A percentile compares a stretch with the other conserved stretches of the same genome.
These are phyloP conservation scores for Plutella xylostella DNA, from an alignment of 2,888 invertebrate genomes.

Conservation along the genomic window DNA sequence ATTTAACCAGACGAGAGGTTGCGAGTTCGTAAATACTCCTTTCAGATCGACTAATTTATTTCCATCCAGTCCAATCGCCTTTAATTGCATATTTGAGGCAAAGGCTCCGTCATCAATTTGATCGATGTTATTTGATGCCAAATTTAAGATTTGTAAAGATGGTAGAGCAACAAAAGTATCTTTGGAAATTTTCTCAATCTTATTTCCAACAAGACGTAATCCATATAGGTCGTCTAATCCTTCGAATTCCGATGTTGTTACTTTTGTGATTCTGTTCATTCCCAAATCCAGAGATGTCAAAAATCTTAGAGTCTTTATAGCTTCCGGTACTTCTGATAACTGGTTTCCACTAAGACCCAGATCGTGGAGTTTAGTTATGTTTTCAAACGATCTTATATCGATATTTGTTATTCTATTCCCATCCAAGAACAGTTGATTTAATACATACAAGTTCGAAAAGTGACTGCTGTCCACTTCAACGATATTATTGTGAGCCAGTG, in stretches of 20 bases:
- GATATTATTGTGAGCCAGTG: conserved; percentile 79
- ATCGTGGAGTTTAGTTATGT: conserved; percentile 82
- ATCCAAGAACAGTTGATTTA: conserved; percentile 80
- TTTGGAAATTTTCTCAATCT: conserved; percentile 79
- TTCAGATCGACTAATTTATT: conserved; percentile 83
- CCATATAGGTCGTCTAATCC: conserved; percentile 81
- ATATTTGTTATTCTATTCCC: conserved; percentile 78
- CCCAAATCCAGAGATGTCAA: conserved; percentile 84
- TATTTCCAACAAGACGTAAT: conserved; percentile 83
- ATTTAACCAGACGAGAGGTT: conserved; percentile 83
- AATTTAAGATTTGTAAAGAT: conserved; percentile 81
- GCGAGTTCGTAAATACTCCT: conserved; percentile 80
- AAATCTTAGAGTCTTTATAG: conserved; percentile 75
- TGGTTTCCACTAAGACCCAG: conserved; percentile 80
- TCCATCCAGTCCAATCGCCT: conserved; percentile 81
- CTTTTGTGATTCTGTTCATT: conserved; percentile 80
- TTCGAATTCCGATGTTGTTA: conserved; percentile 78
- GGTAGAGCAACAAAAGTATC: conserved; percentile 79
- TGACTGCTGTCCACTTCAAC: conserved; percentile 76
- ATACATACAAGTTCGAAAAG: conserved; percentile 78
- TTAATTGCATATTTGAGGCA: conserved; percentile 77
- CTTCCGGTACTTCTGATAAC: conserved; percentile 76
- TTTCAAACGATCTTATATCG: conserved; percentile 78
- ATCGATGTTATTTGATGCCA: conserved; percentile 83
- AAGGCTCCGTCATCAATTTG: conserved; percentile 84